Conservation (phyloP, 1,140 invertebrate genomes). For the Grapholita molesta region DNA sequence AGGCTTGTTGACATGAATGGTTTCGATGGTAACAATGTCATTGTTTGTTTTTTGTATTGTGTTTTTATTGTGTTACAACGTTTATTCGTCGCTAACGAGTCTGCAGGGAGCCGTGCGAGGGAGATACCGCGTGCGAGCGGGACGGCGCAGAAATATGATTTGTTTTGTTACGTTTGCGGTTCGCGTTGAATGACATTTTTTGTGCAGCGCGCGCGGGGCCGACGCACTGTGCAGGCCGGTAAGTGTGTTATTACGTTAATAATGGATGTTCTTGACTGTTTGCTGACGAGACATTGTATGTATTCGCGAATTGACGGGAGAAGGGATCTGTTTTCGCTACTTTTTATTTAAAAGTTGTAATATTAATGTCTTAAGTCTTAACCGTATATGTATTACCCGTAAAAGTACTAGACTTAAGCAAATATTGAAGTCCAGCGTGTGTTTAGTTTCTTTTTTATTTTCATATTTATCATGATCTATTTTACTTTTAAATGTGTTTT, state of each 20-base stretch:
- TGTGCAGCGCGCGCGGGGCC: constrained; percentile 17
- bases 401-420: no score
- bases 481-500: no score
- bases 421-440: no score
- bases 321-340: no score
- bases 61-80: constrained; percentile 69
- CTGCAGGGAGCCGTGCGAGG: constrained; percentile 44
- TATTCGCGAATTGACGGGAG: neutral
- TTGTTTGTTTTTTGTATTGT: constrained; percentile 63
- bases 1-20: neutral
- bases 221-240: constrained; percentile 20
- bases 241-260: neutral
- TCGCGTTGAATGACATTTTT: constrained; percentile 24
- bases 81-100: constrained; percentile 66
- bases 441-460: no score
- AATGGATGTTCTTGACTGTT: neutral
- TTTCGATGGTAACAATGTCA: constrained; percentile 33
- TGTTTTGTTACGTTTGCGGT: constrained; percentile 47
- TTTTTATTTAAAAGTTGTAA: no score
- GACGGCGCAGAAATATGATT: constrained; percentile 39
- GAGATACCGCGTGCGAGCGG: constrained; percentile 29
- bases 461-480: no score
- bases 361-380: no score
- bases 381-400: no score
- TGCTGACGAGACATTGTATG: neutral